Evolutionary conservation across 1,140 invertebrate species (phyloP).

Genomic region (Sipha flava): DNA sequence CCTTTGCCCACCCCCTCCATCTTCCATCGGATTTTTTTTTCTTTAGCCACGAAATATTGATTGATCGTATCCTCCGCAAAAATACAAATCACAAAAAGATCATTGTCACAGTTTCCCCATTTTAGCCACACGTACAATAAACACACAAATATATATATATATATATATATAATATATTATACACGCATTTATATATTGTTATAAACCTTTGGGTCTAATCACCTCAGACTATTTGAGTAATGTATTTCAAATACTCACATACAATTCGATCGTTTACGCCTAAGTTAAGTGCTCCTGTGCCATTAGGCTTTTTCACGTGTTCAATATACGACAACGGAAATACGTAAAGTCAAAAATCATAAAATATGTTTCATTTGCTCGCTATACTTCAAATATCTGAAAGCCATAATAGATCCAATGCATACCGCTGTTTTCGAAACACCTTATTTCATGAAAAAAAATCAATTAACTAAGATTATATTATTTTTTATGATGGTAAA

Average conservation of each 20-base stretch:
- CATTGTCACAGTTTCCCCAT: slow-evolving; percentile 16
- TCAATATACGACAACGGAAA: too few relatives aligned
- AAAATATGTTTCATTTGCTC: too few relatives aligned
- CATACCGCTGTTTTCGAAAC: too few relatives aligned
- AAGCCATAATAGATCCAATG: too few relatives aligned
- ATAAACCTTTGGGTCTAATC: neutral
- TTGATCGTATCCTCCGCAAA: neutral
- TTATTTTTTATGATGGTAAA: too few relatives aligned
- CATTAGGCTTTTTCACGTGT: too few relatives aligned
- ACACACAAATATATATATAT: neutral
- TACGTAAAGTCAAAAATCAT: too few relatives aligned
- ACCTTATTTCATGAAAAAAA: too few relatives aligned
- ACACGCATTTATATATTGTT: too few relatives aligned
- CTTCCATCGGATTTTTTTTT: neutral
- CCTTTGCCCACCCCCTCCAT: neutral
- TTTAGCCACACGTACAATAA: neutral
- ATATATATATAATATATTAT: neutral
- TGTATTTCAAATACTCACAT: neutral
- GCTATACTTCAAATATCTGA: too few relatives aligned
- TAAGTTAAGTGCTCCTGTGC: too few relatives aligned
- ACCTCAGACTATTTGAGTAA: neutral
- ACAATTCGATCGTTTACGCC: neutral
- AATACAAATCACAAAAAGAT: slow-evolving; percentile 17
- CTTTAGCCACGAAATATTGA: slow-evolving; percentile 5
- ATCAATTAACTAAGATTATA: too few relatives aligned